These are phyloP conservation scores for Heliconius aoede DNA, from an alignment of 2,888 invertebrate genomes.

Conservation along the genomic window DNA sequence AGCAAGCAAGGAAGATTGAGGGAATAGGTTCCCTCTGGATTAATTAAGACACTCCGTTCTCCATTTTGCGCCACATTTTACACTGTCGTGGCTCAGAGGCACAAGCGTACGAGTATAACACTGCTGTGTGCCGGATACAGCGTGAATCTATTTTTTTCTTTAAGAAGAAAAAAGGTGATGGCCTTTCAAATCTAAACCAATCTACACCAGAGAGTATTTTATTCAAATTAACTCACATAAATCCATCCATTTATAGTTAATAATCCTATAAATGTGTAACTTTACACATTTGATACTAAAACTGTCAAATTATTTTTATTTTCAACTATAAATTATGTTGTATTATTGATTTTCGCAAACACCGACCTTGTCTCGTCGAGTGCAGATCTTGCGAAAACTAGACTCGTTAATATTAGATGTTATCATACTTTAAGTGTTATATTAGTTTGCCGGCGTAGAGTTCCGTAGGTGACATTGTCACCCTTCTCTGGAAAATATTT, in stretches of 20 bases:
- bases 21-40: too few species aligned
- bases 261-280: conserved; percentile 20
- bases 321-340: conserved; percentile 11
- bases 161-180: not conserved
- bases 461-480: too few species aligned
- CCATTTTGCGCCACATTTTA: too few species aligned
- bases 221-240: conserved; percentile 2
- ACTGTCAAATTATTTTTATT: conserved; percentile 7
- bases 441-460: too few species aligned
- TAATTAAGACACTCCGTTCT: too few species aligned
- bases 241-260: conserved; percentile 4
- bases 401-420: not conserved
- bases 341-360: conserved; percentile 15
- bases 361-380: conserved; percentile 16
- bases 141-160: too few species aligned
- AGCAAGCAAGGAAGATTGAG: too few species aligned
- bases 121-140: too few species aligned
- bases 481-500: too few species aligned
- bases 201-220: not conserved
- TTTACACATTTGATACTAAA: conserved; percentile 13
- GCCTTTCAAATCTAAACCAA: not conserved
- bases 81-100: too few species aligned
- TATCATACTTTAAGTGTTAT: too few species aligned
- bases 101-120: too few species aligned
- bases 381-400: conserved; percentile 3